Evolutionary conservation across 2,888 invertebrate species (phyloP).

Genomic region (Biston stratarius): DNA sequence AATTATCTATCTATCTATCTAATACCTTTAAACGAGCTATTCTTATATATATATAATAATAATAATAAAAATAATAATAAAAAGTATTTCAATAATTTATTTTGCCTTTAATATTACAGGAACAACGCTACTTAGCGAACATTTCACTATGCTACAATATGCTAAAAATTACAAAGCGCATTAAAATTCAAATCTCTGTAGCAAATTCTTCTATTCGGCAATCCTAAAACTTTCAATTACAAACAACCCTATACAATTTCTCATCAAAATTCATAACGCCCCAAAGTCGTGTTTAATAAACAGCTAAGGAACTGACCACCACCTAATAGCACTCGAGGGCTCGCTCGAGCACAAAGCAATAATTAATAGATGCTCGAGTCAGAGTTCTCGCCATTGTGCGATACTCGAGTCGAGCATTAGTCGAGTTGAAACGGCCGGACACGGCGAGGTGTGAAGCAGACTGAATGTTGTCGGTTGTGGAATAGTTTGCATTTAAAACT

Average conservation of each 20-base stretch:
- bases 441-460: slow-evolving; percentile 72
- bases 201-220: too few relatives aligned
- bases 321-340: slow-evolving; percentile 78
- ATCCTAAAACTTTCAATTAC: slow-evolving; percentile 21
- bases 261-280: slow-evolving; percentile 53
- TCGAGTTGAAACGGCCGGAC: slow-evolving; percentile 51
- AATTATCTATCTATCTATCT: too few relatives aligned
- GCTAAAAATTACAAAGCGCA: too few relatives aligned
- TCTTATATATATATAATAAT: too few relatives aligned
- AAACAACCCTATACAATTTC: slow-evolving; percentile 37
- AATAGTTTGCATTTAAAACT: slow-evolving; percentile 53
- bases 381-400: slow-evolving; percentile 63
- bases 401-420: slow-evolving; percentile 25
- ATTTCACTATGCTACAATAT: too few relatives aligned
- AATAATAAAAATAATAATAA: too few relatives aligned
- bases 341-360: slow-evolving; percentile 79
- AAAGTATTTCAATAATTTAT: too few relatives aligned
- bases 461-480: slow-evolving; percentile 53
- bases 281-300: slow-evolving; percentile 77
- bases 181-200: too few relatives aligned
- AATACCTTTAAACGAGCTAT: too few relatives aligned
- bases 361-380: slow-evolving; percentile 84
- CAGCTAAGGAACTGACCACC: slow-evolving; percentile 83
- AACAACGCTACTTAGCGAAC: too few relatives aligned
- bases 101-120: too few relatives aligned